Base-by-base conservation (phyloP, 2,797 vertebrate genomes). In the Bothrops alternatus region DNA sequence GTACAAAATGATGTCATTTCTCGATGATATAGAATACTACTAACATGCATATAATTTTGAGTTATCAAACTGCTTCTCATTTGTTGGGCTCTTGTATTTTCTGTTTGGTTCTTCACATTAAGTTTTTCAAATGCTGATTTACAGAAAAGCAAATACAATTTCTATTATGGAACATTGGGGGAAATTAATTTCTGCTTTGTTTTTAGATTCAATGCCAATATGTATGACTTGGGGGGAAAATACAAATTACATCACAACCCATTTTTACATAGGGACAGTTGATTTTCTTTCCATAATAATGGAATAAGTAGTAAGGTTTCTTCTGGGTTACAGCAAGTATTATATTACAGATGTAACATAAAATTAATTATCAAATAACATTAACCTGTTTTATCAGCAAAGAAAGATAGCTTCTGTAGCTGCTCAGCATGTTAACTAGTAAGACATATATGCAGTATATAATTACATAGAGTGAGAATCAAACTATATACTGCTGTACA, bases 201-300 rank as follows among this genome's bases (percentile, higher is more conserved):
- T n/a, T 90, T 78, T 56, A 65, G 6, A 56, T 56, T 4, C 69
- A 25, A 87, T 87, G 32, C 26, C 26, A 86, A 60, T 26, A 89
- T 26, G 13, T 1, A 63, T 85, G 47, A 82, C 37, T 57, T 95
- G 91, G 90, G 50, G 50, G 50, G 90, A 87, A 88, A 90, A 73
- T 23, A 58, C 65, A 91, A 65, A 42, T 57, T 78, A 14, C 20
- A 57, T 32, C 8, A 53, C 28, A 90, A 61, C 14, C 37, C 2
- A 0, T 50, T 26, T 18, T 28, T 91, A 57, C 18, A 58, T 60
- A 73, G 89, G 11, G 7, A 58, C 61, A 87, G 56, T 53, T 12
- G 10, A 7, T 90, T 87, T 73, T 53, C 20, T 53, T 57, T 60
- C 18, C 25, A 50, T 26, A 53, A n/a, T 20, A 53, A 58, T 86